Base-by-base conservation (phyloP, 37 sponge, comb jelly and placozoan genomes). In the Bolinopsis microptera region DNA sequence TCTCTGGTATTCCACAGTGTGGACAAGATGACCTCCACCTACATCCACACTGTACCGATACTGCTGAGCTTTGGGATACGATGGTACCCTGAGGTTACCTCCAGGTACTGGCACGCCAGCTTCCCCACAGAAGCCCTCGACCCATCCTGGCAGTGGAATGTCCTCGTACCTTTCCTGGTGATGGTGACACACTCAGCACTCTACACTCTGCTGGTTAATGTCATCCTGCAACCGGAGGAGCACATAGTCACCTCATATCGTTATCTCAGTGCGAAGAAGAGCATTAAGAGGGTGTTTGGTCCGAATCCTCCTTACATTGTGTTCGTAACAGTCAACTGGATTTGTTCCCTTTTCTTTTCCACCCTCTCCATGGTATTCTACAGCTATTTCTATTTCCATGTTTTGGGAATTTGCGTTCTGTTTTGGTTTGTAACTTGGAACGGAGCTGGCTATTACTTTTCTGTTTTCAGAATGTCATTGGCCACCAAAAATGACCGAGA, bases 141-240 rank as follows among this genome's bases (percentile, higher is more conserved):
- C 0, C 90, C 90, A 24, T 86, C 90, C 32, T 23, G 32, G 32
- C 0, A 24, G 67, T 86, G 90, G 90, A 86, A 86, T 86, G 67
- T 86, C 26, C 25, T 86, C 16, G 67, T 22, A 24, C 90, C 90
- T 18, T 86, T 18, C 36, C n/a, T 86, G 0, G 67, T 86, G 1
- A 0, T 86, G 26, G 90, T 39, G 18, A 24, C 90, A n/a, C 90
- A 86, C 90, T 28, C 90, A 23, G 35, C 36, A 22, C 90, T 86
- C 26, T 86, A 86, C 35, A 86, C 90, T 1, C 22, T 86, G 0
- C 35, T 86, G 61, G 90, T 86, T 0, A 40, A 86, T 86, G 90
- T 86, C 67, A 86, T 86, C 35, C 67, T 86, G 25, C 48, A 86
- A 61, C 90, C 90, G 25, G 90, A 86, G 90, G 90, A 86, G 90